These are phyloP conservation scores for Epinotia demarniana DNA, from an alignment of 2,888 invertebrate genomes.

Conservation along the genomic window DNA sequence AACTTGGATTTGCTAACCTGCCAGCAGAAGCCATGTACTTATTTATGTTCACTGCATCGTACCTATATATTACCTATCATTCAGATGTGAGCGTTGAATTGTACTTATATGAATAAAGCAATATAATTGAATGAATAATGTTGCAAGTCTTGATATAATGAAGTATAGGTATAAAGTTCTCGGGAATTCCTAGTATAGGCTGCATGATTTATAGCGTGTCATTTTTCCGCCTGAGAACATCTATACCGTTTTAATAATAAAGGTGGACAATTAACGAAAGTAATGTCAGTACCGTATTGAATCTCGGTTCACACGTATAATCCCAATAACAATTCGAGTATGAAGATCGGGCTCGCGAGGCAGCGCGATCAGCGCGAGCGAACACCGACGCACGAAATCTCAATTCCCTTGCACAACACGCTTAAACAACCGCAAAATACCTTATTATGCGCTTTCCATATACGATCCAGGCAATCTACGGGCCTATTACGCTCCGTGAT, in stretches of 20 bases:
- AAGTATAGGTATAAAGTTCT: conserved; percentile 27
- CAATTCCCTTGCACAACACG: conserved; percentile 80
- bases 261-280: conserved; percentile 51
- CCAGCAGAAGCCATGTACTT: not conserved
- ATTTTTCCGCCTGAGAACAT: conserved; percentile 36
- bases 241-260: conserved; percentile 36
- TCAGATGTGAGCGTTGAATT: not conserved
- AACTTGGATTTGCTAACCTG: conserved; percentile 18
- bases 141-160: conserved; percentile 25
- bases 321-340: conserved; percentile 73
- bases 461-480: conserved; percentile 79
- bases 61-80: not conserved
- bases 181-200: conserved; percentile 37
- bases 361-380: conserved; percentile 67
- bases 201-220: conserved; percentile 35
- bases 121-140: conserved; percentile 17
- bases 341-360: conserved; percentile 76
- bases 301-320: conserved; percentile 74
- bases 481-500: conserved; percentile 76
- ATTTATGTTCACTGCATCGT: not conserved
- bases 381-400: conserved; percentile 79
- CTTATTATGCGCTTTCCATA: conserved; percentile 83
- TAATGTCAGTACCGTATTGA: conserved; percentile 71
- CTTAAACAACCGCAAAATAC: conserved; percentile 84
- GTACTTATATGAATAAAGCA: not conserved